A percentile compares a stretch with the other conserved stretches of the same genome.
phyloP scores from a whole-genome alignment of 2,888 invertebrate species.

The Cheilosia vulpina region DNA sequence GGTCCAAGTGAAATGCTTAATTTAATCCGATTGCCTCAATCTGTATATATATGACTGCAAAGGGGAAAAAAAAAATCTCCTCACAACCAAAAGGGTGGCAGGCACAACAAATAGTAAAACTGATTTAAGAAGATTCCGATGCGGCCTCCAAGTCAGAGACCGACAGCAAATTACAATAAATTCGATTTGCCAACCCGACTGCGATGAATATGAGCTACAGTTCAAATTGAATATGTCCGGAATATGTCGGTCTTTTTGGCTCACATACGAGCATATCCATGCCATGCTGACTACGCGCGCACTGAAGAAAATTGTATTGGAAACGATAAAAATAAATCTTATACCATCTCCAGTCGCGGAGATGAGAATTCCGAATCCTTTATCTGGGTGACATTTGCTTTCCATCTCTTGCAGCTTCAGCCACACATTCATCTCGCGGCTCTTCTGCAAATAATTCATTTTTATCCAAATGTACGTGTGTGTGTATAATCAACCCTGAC shows the following conservation, averaged over 20 bases:
- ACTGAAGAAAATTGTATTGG: slow-evolving; percentile 79
- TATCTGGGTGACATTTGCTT: slow-evolving; percentile 72
- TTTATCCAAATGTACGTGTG: slow-evolving; percentile 30
- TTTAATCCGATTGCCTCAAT: slow-evolving; percentile 72
- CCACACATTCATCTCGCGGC: slow-evolving; percentile 57
- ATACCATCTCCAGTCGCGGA: slow-evolving; percentile 65
- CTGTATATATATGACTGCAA: slow-evolving; percentile 13
- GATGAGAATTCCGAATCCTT: slow-evolving; percentile 60
- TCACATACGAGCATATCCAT: slow-evolving; percentile 24
- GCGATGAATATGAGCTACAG: slow-evolving; percentile 62
- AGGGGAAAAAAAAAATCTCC: slow-evolving; percentile 27
- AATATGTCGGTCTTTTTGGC: slow-evolving; percentile 40
- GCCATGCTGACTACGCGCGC: slow-evolving; percentile 30
- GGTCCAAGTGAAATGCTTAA: slow-evolving; percentile 67
- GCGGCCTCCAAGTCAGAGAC: slow-evolving; percentile 47
- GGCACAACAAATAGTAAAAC: slow-evolving; percentile 60
- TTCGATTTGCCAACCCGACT: slow-evolving; percentile 66
- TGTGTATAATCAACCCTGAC: slow-evolving; percentile 29
- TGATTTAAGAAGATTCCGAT: slow-evolving; percentile 60
- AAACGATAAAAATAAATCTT: slow-evolving; percentile 83
- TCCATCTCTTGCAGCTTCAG: slow-evolving; percentile 7
- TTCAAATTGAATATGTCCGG: slow-evolving; percentile 68
- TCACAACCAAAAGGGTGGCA: slow-evolving; percentile 23
- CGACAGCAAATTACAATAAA: slow-evolving; percentile 66
- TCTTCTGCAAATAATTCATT: slow-evolving; percentile 62